A percentile compares a stretch with the other conserved stretches of the same genome.
phyloP scores from a whole-genome alignment of 1,140 invertebrate species.

The Saxidomus purpurata region DNA sequence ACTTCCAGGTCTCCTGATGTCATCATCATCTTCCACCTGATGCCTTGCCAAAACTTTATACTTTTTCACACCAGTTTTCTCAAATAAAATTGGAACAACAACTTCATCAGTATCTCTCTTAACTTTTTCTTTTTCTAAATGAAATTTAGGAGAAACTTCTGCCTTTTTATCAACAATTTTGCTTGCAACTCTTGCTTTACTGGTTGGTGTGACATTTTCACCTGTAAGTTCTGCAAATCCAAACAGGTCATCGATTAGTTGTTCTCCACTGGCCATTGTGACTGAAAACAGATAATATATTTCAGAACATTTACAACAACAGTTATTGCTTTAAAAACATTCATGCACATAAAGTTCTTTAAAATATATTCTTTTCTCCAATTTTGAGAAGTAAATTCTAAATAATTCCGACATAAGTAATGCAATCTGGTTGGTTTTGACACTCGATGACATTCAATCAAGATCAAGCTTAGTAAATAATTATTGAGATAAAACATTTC shows the following conservation, averaged over 20 bases:
- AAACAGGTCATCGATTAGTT: conserved; percentile 53
- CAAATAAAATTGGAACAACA: conserved; percentile 44
- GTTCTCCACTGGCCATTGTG: conserved; percentile 62
- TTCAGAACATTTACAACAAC: too few species aligned
- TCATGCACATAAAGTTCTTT: too few species aligned
- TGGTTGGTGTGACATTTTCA: background rate
- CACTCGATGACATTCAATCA: too few species aligned
- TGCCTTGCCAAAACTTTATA: conserved; percentile 60
- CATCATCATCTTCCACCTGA: conserved; percentile 59
- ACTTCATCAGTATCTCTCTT: conserved; percentile 52
- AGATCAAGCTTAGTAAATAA: too few species aligned
- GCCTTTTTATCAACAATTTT: background rate
- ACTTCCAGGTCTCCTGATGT: conserved; percentile 10
- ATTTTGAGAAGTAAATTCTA: too few species aligned
- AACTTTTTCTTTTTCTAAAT: background rate
- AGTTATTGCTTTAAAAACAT: too few species aligned
- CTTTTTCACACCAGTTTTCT: conserved; percentile 52
- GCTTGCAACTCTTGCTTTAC: background rate
- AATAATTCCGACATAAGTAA: too few species aligned
- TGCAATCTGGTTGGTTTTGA: too few species aligned
- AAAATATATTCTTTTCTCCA: too few species aligned
- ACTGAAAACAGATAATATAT: conserved; percentile 39
- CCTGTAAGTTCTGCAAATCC: conserved; percentile 62
- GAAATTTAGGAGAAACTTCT: background rate
- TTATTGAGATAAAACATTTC: too few species aligned